Percentiles rank a stretch among this genome's conserved stretches.
These are phyloP conservation scores for Rhinolophus ferrumequinum DNA, from an alignment of 2,113 vertebrate genomes.

Conservation along the genomic window DNA sequence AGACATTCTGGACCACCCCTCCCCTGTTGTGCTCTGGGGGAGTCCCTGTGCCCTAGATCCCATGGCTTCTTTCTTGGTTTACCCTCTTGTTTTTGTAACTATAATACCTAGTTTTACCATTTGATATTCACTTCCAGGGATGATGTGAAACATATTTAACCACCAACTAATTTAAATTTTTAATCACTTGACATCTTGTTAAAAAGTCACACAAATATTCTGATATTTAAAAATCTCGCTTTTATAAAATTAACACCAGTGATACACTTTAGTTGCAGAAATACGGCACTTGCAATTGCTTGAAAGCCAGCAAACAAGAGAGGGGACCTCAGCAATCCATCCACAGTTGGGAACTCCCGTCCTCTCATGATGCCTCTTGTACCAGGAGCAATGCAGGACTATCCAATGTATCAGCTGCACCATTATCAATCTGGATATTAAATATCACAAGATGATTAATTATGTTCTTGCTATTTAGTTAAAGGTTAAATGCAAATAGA, in stretches of 20 bases:
- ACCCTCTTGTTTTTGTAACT: not conserved
- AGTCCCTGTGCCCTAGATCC: not conserved
- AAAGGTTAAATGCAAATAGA: not conserved
- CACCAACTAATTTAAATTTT: not conserved
- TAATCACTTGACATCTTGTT: not conserved
- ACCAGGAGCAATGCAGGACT: not conserved
- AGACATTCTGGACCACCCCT: not conserved
- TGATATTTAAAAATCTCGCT: not conserved
- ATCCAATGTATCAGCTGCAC: not conserved
- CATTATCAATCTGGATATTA: not conserved
- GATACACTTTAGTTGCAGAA: not conserved
- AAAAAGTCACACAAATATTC: slow-evolving; percentile 16
- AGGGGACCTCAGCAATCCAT: no score
- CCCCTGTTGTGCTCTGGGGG: no score
- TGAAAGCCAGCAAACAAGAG: not conserved
- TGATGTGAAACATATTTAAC: not conserved
- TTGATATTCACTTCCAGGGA: not conserved
- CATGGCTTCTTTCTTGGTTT: not conserved
- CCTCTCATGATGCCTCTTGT: not conserved
- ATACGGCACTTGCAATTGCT: not conserved
- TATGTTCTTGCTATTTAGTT: not conserved
- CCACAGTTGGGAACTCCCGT: not conserved
- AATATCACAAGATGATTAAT: not conserved
- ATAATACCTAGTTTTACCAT: not conserved
- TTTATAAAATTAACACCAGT: not conserved